Evolutionary conservation across 2,113 vertebrate genomes (phyloP), one percentile per base, ranked within the genome.

Genomic region (Baryphthengus martii): DNA sequence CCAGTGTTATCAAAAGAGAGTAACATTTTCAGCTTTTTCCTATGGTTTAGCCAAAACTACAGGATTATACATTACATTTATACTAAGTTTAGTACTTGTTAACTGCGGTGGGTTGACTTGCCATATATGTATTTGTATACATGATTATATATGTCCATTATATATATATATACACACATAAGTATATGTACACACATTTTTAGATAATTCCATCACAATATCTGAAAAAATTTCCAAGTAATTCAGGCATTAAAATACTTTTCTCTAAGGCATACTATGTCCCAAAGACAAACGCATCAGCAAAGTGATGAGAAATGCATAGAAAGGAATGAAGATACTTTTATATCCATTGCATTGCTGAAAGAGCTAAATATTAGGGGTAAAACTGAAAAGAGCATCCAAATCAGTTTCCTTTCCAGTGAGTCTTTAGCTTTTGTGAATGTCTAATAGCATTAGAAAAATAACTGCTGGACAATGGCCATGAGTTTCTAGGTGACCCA

Each of bases 401-500:
- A 40, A 76, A 14, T 3, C 1, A 42, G 35, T 20, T 96, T 93
- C 88, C 63, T 85, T 72, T 85, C 52, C 78, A 67, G 15, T 0
- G 24, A 66, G 37, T 31, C 24, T 53, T 11, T 35, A 40, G 21
- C 49, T 85, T 91, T 85, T 31, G 88, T 77, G 85, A 91, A 88
- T 88, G 92, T 33, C 85, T 88, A 77, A 63, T 15, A 91, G 82
- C 67, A 76, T 13, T 1, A 85, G 72, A 90, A 94, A 96, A 96
- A 49, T 80, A 79, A 83, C 67, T 79, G 53, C 92, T 97, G 96
- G 95, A 56, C 3, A 28, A 66, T 11, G 53, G 94, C 94, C 96
- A 94, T 2, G 58, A 79, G 29, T 70, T 33, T 53, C 62, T 83
- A 28, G 24, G 82, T 89, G 85, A 94, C 82, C 90, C 82, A 70